These are phyloP conservation scores for Channa maculata DNA, from an alignment of 2,113 vertebrate species.

Conservation along the genomic window DNA sequence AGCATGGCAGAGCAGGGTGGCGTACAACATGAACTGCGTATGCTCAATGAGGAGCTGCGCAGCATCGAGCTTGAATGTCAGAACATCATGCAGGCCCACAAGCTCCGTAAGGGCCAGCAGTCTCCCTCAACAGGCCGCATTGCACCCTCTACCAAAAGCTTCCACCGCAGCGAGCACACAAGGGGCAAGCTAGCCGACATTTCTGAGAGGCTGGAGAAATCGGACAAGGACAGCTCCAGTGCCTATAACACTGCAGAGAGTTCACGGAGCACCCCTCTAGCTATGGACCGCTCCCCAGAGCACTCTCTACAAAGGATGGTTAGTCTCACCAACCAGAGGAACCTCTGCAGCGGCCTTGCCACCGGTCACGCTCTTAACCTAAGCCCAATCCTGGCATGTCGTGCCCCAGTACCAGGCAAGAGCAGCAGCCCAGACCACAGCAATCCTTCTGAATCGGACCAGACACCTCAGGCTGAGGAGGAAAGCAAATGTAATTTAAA, in stretches of 20 bases:
- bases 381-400: constrained; percentile 73
- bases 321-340: constrained; percentile 93
- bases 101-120: constrained; percentile 87
- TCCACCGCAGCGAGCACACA: constrained; percentile 81
- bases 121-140: constrained; percentile 74
- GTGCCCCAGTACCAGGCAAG: constrained; percentile 76
- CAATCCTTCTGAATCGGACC: constrained; percentile 75
- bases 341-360: constrained; percentile 85
- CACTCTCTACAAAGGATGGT: constrained; percentile 92
- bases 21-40: constrained; percentile 91
- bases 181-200: constrained; percentile 88
- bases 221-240: constrained; percentile 97
- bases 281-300: constrained; percentile 91
- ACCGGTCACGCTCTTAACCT: constrained; percentile 61
- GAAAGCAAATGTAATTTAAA: constrained; percentile 77
- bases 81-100: constrained; percentile 96
- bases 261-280: constrained; percentile 92
- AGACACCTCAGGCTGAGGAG: constrained; percentile 76
- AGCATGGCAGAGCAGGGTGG: constrained; percentile 86
- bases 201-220: constrained; percentile 91
- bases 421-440: constrained; percentile 83
- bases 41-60: constrained; percentile 95
- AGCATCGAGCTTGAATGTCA: constrained; percentile 97
- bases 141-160: constrained; percentile 78
- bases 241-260: constrained; percentile 98